phyloP scores from a whole-genome alignment of 2,113 vertebrate species.

The Pedetes capensis region DNA sequence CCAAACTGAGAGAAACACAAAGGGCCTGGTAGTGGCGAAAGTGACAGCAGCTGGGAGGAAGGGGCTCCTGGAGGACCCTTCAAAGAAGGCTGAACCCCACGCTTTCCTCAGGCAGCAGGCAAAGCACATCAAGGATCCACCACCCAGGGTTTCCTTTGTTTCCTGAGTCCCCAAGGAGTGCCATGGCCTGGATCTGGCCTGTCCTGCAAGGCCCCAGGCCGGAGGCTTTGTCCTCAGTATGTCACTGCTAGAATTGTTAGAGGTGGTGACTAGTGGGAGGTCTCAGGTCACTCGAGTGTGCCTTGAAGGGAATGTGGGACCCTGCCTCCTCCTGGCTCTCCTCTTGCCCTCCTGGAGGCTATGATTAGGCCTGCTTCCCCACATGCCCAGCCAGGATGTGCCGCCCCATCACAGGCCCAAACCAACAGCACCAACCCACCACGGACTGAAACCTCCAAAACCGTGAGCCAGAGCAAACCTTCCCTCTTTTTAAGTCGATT shows the following conservation, averaged over 20 bases:
- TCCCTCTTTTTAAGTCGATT: too few species aligned
- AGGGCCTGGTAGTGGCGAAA: background rate
- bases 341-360: too few species aligned
- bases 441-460: too few species aligned
- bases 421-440: background rate
- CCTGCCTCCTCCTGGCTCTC: background rate
- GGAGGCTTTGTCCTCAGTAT: background rate
- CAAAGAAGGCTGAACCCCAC: fast-evolving
- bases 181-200: too few species aligned
- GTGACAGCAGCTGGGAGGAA: background rate
- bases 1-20: too few species aligned
- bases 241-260: background rate
- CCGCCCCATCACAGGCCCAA: background rate
- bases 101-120: background rate
- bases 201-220: too few species aligned
- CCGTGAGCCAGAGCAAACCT: too few species aligned
- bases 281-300: background rate
- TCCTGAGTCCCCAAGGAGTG: background rate
- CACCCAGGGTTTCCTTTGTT: fast-evolving
- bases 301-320: background rate
- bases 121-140: too few species aligned
- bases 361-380: background rate
- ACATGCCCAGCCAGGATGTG: fast-evolving
- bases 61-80: background rate
- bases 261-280: background rate